Base-by-base conservation (phyloP, 2,797 vertebrate genomes). In the Bothrops alternatus region DNA sequence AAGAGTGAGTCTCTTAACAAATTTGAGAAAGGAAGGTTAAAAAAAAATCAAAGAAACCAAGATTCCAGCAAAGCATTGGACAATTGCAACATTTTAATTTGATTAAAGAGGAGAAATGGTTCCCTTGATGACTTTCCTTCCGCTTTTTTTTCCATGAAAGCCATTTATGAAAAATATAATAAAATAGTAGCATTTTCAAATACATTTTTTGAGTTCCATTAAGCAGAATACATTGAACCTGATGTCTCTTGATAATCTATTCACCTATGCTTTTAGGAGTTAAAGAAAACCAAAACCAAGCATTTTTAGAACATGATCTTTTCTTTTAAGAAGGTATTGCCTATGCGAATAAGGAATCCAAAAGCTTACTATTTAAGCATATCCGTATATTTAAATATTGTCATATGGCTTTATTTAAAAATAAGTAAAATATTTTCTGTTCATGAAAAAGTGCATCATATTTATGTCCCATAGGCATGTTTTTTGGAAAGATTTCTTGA, bases 401-500 rank as follows among this genome's bases (percentile, higher is more conserved):
- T 91, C 90, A 94, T 92, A 93, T 94, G 88, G 93, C 92, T 92
- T 91, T 6, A 0, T 86, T 91, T 20, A 92, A 69, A 92, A 88
- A 87, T 94, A 90, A 65, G 94, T 94, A 78, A 78, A 60, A 61
- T 92, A 58, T 94, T 95, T 73, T 57, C 3, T 2, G 47, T 86
- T 4, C 25, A 78, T 89, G 7, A 25, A 42, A 91, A 91, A 94
- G 86, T 61, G 20, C 69, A 95, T 95, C 47, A 94, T 6, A 86
- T 93, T 95, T 96, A 93, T 28, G 87, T 91, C 90, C 82, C 93
- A 50, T 93, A 91, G 90, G 94, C 93, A 95, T 93, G 85, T 6
- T 28, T 95, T 93, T 91, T 10, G 20, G 69, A 94, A 93, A 93
- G 90, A 42, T 16, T 47, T 89, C 88, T 25, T 90, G 57, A 60